phyloP scores from a whole-genome alignment of 2,113 vertebrate genomes.

The Ceyx margarethae region DNA sequence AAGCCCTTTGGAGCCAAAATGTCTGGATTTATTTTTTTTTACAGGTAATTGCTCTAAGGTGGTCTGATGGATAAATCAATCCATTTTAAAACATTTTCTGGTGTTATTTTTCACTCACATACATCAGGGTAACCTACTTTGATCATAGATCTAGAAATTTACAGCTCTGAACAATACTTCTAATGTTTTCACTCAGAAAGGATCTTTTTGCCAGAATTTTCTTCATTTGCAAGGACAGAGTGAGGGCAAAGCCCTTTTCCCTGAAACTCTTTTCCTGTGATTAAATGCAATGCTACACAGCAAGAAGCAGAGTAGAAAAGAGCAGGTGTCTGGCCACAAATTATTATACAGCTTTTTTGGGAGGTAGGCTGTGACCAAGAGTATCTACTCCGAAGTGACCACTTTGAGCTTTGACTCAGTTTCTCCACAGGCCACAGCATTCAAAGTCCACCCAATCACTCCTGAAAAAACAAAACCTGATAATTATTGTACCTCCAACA shows the following conservation, averaged over 20 bases:
- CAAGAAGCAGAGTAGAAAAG: not conserved
- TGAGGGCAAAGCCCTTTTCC: not conserved
- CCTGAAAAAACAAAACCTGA: not conserved
- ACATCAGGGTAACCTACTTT: not conserved
- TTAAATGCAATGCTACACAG: not conserved
- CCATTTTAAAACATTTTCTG: not conserved
- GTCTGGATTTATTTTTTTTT: not conserved
- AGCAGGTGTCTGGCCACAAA: not conserved
- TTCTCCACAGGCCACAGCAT: rapidly evolving
- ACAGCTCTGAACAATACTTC: not conserved
- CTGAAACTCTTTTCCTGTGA: not conserved
- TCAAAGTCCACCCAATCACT: not conserved
- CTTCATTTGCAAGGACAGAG: not conserved
- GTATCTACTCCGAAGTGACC: not conserved
- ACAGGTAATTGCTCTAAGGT: not conserved
- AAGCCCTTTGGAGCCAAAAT: not conserved
- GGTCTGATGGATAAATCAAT: not conserved
- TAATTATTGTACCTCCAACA: not conserved
- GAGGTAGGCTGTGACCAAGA: not conserved
- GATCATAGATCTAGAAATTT: not conserved
- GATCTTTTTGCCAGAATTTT: not conserved
- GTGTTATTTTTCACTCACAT: not conserved
- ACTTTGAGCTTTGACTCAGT: not conserved
- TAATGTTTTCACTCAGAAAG: not conserved
- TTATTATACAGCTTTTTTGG: not conserved